Percentiles rank a stretch among this genome's conserved stretches.
These are phyloP conservation scores for Agrotis clavis DNA, from an alignment of 2,888 invertebrate species.

Conservation along the genomic window DNA sequence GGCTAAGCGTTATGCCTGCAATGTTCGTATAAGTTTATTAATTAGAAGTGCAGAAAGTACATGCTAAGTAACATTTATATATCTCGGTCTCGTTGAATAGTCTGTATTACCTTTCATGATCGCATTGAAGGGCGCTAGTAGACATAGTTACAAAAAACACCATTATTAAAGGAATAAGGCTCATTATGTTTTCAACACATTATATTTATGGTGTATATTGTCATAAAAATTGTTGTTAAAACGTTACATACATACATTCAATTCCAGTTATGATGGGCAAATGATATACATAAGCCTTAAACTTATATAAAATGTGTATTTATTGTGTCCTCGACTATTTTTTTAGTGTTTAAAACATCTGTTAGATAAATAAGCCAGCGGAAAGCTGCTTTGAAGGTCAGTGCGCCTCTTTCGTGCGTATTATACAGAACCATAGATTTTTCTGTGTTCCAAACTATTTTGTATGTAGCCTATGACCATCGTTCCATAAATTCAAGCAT, in stretches of 20 bases:
- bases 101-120: background rate
- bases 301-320: constrained; percentile 25
- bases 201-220: constrained; percentile 53
- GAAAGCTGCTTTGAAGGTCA: constrained; percentile 6
- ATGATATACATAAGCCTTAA: constrained; percentile 35
- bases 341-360: constrained; percentile 33
- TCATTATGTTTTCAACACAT: constrained; percentile 36
- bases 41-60: background rate
- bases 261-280: constrained; percentile 53
- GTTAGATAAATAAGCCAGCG: constrained; percentile 44
- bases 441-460: constrained; percentile 9
- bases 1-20: background rate
- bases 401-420: constrained; percentile 43
- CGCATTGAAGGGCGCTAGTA: background rate
- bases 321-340: constrained; percentile 16
- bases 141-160: constrained; percentile 32
- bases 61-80: background rate
- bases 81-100: background rate
- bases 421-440: constrained; percentile 8
- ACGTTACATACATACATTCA: constrained; percentile 37
- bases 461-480: background rate
- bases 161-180: constrained; percentile 32
- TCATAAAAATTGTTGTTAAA: constrained; percentile 50
- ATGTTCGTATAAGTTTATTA: background rate
- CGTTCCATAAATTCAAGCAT: background rate